Evolutionary conservation across 1,140 invertebrate species (phyloP).

Genomic region (Macrostomum lignano): DNA sequence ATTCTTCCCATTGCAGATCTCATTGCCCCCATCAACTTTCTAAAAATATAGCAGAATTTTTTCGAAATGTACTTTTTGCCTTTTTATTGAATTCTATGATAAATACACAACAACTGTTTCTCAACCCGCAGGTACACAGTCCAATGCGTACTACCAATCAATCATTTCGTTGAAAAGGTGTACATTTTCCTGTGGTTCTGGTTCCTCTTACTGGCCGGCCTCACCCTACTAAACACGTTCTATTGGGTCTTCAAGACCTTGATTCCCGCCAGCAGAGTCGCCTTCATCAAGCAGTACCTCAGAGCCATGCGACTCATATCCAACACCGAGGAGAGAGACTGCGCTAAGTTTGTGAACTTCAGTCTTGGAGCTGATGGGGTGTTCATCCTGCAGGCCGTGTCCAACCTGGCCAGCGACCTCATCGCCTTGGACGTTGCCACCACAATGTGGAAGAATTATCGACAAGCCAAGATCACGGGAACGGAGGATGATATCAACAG

Average conservation of each 20-base stretch:
- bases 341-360: constrained; percentile 4
- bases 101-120: not conserved
- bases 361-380: constrained; percentile 9
- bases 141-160: constrained; percentile 32
- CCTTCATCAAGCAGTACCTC: constrained; percentile 25
- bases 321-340: constrained; percentile 8
- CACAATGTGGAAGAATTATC: constrained; percentile 5
- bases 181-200: constrained; percentile 34
- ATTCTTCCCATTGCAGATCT: no score
- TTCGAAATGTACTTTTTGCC: no score
- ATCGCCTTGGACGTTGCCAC: constrained; percentile 8
- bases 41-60: no score
- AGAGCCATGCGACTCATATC: constrained; percentile 11
- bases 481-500: constrained; percentile 6
- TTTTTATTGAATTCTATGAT: not conserved
- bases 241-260: constrained; percentile 15
- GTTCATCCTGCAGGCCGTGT: constrained; percentile 10
- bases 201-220: constrained; percentile 30
- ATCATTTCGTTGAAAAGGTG: constrained; percentile 33
- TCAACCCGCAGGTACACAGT: constrained; percentile 20
- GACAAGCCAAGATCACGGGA: constrained; percentile 6
- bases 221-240: constrained; percentile 24
- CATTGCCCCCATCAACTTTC: no score
- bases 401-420: constrained; percentile 9
- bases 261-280: constrained; percentile 13